Conservation (phyloP, 2,797 vertebrate genomes). For the Podarcis siculus region DNA sequence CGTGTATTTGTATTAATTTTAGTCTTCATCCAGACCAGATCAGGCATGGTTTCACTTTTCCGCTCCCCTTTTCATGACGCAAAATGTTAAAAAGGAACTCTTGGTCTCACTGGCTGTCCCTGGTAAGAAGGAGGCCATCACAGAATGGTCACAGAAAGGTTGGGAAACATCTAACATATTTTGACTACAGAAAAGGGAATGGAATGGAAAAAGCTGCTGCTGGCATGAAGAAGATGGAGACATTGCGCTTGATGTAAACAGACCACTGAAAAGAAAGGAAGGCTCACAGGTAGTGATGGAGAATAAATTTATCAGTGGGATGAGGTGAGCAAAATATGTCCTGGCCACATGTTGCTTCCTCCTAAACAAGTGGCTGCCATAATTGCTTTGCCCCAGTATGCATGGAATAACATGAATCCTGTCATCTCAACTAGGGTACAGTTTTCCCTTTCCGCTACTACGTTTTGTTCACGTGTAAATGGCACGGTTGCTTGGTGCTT, state of each 20-base stretch:
- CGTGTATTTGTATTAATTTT: background rate
- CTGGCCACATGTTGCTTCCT: background rate
- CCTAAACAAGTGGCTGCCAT: background rate
- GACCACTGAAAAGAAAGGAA: slow-evolving; percentile 1
- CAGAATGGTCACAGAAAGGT: background rate
- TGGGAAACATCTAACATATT: background rate
- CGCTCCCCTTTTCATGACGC: background rate
- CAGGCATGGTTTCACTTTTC: background rate
- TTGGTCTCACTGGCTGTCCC: background rate
- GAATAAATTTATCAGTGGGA: background rate
- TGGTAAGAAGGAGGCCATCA: background rate
- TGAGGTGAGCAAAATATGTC: background rate
- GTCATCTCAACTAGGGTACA: too few relatives aligned
- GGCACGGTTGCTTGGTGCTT: too few relatives aligned
- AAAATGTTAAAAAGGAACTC: background rate
- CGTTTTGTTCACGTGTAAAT: too few relatives aligned
- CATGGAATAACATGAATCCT: too few relatives aligned
- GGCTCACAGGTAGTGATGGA: background rate
- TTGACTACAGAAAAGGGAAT: background rate
- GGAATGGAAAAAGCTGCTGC: background rate
- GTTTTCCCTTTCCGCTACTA: too few relatives aligned
- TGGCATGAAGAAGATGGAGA: background rate
- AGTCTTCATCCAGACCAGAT: background rate
- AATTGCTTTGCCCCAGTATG: too few relatives aligned
- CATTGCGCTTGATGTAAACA: background rate